Evolutionary conservation across 1,140 invertebrate species (phyloP).

Genomic region (Plutomurus gul): DNA sequence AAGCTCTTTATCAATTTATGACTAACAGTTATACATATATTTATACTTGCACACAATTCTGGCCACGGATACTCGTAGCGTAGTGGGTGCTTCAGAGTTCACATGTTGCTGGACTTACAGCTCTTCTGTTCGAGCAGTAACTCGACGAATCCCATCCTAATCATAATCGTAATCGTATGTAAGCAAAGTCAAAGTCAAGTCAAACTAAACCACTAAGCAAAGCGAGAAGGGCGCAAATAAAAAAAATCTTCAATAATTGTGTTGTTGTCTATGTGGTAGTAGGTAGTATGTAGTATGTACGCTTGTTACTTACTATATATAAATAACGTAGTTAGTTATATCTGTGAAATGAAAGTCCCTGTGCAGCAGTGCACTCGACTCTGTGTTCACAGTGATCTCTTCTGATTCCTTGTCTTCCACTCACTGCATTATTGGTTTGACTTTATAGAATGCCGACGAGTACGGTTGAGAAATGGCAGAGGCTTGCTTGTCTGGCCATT

Average conservation of each 20-base stretch:
- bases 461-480: constrained; percentile 13
- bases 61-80: no score
- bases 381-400: neutral
- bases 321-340: no score
- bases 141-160: neutral
- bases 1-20: constrained; percentile 44
- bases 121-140: no score
- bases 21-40: neutral
- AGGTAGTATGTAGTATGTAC: no score
- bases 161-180: neutral
- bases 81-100: no score
- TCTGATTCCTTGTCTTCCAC: neutral
- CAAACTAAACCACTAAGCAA: no score
- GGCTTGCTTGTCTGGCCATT: neutral
- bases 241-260: constrained; percentile 23
- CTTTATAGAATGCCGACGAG: neutral
- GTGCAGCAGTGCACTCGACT: neutral
- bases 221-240: neutral
- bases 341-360: neutral
- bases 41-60: no score
- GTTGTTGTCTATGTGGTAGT: constrained; percentile 5
- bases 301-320: neutral
- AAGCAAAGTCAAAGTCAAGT: no score
- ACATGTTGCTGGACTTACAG: no score
- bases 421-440: neutral